Evolutionary conservation across 1,140 invertebrate species (phyloP).

Genomic region (Dreissena polymorpha): DNA sequence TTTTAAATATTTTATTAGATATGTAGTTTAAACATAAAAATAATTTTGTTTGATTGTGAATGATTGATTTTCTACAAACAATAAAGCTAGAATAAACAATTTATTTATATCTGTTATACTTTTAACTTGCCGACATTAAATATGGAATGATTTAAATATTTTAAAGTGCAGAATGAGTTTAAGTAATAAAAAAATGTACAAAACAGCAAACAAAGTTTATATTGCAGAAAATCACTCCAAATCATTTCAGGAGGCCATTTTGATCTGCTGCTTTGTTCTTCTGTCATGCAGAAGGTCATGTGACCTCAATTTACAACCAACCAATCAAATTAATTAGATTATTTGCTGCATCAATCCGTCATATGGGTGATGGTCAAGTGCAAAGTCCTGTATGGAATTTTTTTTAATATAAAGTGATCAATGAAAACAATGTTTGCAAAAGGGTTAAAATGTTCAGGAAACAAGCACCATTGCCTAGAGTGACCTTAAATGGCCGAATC

Average conservation of each 20-base stretch:
- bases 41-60: too few relatives aligned
- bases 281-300: constrained; percentile 11
- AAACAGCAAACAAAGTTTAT: too few relatives aligned
- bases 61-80: too few relatives aligned
- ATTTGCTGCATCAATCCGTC: constrained; percentile 47
- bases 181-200: too few relatives aligned
- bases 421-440: constrained; percentile 8
- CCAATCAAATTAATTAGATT: constrained; percentile 55
- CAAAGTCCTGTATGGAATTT: constrained; percentile 29
- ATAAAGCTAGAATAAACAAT: too few relatives aligned
- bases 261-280: constrained; percentile 50
- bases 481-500: not conserved
- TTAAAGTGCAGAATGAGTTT: too few relatives aligned
- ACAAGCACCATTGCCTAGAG: not conserved
- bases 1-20: too few relatives aligned
- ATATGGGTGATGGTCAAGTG: constrained; percentile 31
- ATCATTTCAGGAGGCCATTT: not conserved
- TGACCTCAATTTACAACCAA: constrained; percentile 36
- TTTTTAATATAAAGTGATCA: constrained; percentile 41
- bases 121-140: too few relatives aligned
- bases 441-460: not conserved
- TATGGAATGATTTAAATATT: too few relatives aligned
- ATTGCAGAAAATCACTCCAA: too few relatives aligned
- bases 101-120: too few relatives aligned
- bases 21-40: too few relatives aligned